Base-by-base conservation (phyloP, 53 echinoderm and acorn worm genomes). In the Actinopyga echinites region DNA sequence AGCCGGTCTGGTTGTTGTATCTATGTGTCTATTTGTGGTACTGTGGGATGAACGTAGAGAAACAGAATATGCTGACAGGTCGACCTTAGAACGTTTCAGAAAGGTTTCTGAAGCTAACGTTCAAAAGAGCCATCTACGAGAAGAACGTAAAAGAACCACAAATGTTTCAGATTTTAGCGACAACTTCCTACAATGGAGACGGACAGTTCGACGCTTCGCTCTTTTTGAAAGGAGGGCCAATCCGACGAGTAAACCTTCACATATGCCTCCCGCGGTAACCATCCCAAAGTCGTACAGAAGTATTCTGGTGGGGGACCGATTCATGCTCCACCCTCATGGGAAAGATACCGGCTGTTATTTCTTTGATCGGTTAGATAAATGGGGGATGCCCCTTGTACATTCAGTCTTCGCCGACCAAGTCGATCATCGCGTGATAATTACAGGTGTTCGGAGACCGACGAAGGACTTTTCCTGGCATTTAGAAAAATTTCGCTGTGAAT, bases 401-500 rank as follows among this genome's bases (percentile, higher is more conserved):
- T 92, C 89, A 20, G 28, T 89, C 49, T 92, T 89, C 57, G 85
- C 86, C 4, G 89, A 92, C 49, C 82, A 85, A 1, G 44, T 55
- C 45, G 57, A 64, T 31, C 42, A 83, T 11, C 37, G 79, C 8
- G 92, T 92, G 1, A 82, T 92, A 6, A 79, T 86, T 1, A 63
- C 66, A 2, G 92, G 89, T 7, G 84, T 92, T 30, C 42, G 74
- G 21, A 53, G 91, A 45, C 75, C 83, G 28, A 84, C 74, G 29
- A 86, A 57, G 40, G 92, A 89, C 30, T 58, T 45, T 12, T 54
- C 58, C 11, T 92, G 92, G 92, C 62, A 83, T 79, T 23, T 57
- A 29, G 83, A 86, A 32, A 35, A 36, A 31, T 89, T 92, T 33
- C 69, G 52, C 8, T 92, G 92, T 40, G 92, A 92, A 71, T 89